These are phyloP conservation scores for Notoglanidium macrostoma DNA, from an alignment of 2,797 vertebrate species.

Conservation along the genomic window DNA sequence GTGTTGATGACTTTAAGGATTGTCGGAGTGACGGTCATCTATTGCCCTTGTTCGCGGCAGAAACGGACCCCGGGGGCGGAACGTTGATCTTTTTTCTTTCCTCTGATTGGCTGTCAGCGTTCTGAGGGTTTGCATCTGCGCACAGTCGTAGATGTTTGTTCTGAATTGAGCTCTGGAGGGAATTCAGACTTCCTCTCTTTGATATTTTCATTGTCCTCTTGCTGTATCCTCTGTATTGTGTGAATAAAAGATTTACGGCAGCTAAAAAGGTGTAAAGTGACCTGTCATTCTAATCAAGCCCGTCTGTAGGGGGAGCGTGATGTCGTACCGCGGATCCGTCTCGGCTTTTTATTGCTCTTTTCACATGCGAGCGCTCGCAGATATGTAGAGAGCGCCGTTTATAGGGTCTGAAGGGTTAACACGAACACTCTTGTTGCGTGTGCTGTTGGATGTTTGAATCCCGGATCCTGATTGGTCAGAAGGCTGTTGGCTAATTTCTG, in stretches of 20 bases:
- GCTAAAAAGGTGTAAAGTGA: slow-evolving; percentile 79
- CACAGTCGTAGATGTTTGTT: slow-evolving; percentile 54
- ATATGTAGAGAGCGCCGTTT: neutral
- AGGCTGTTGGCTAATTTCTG: neutral
- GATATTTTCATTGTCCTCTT: slow-evolving; percentile 81
- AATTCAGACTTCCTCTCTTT: slow-evolving; percentile 78
- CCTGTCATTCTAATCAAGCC: slow-evolving; percentile 74
- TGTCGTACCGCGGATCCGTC: slow-evolving; percentile 8
- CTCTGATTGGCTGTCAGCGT: slow-evolving; percentile 42
- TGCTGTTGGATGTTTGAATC: neutral
- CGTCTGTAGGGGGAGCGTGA: slow-evolving; percentile 48
- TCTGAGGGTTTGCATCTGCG: slow-evolving; percentile 29
- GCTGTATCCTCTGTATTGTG: slow-evolving; percentile 83
- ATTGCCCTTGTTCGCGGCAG: neutral
- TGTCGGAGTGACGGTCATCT: slow-evolving; percentile 11
- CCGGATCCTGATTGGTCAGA: slow-evolving; percentile 5
- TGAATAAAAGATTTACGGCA: slow-evolving; percentile 81
- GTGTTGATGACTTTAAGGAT: slow-evolving; percentile 13
- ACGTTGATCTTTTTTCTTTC: neutral
- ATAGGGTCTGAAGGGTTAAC: neutral
- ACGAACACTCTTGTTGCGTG: neutral
- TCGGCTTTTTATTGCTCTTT: slow-evolving; percentile 24
- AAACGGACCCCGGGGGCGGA: neutral
- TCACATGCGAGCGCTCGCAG: slow-evolving; percentile 9
- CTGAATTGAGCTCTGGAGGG: slow-evolving; percentile 66